These are phyloP conservation scores for Morus bassanus DNA, from an alignment of 2,797 vertebrate genomes.

Conservation along the genomic window DNA sequence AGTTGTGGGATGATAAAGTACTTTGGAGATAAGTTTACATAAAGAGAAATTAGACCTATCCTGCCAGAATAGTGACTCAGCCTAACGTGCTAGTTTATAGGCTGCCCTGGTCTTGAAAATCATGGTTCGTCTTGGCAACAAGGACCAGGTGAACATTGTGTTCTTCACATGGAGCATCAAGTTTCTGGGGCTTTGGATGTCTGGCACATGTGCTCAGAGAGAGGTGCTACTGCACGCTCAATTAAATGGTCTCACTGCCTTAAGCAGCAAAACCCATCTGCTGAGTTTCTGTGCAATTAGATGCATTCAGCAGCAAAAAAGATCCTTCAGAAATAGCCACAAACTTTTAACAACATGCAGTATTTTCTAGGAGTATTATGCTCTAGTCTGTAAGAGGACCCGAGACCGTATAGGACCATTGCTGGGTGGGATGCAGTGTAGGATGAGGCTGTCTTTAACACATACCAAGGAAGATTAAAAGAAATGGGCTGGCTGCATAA, in stretches of 20 bases:
- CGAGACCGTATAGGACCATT: rapidly evolving
- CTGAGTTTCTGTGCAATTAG: not conserved
- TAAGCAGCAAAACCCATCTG: not conserved
- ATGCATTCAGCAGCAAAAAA: not conserved
- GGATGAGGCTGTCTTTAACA: not conserved
- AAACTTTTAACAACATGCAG: not conserved
- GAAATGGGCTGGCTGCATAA: not conserved
- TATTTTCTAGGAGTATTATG: not conserved
- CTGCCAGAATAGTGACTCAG: slow-evolving; percentile 62
- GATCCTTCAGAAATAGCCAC: not conserved
- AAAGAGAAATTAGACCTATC: not conserved
- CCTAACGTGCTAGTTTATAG: slow-evolving; percentile 26
- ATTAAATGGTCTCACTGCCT: not conserved
- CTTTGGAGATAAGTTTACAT: slow-evolving; percentile 20
- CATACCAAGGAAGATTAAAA: not conserved
- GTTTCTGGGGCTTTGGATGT: not conserved
- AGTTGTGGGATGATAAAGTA: slow-evolving; percentile 31
- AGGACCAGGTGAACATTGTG: slow-evolving; percentile 42
- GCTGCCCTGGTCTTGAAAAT: not conserved
- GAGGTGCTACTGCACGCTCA: not conserved
- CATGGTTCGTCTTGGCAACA: not conserved
- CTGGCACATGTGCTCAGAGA: not conserved
- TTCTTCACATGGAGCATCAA: slow-evolving; percentile 20
- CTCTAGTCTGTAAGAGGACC: not conserved
- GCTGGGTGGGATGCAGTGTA: rapidly evolving